Base-by-base conservation (phyloP, 1,140 invertebrate genomes). In the Cephus cinctus region DNA sequence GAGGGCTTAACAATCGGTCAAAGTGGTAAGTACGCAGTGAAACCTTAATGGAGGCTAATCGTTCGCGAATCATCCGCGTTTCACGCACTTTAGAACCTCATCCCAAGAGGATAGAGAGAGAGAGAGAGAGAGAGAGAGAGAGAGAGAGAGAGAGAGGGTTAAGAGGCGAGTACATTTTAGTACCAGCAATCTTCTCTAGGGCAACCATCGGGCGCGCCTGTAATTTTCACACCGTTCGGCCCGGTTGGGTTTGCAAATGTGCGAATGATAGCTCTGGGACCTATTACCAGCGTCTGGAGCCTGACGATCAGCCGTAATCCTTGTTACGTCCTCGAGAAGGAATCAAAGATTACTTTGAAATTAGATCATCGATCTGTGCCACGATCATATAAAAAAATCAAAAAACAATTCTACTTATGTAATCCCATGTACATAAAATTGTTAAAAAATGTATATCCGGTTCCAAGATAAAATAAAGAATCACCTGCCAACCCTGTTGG, bases 201-300 rank as follows among this genome's bases (percentile, higher is more conserved):
- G 44, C 38, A 43, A 43, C 51, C 38, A 43, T 47, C 47, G 51
- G 53, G 53, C 47, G 54, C 35, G 21, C 50, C 64, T 61, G 59
- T 67, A 73, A 75, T 75, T 73, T 73, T 73, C 69, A 73, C 72
- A 63, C 69, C 66, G 66, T 73, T 68, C 61, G 54, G n/a, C n/a
- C 49, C 58, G 67, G 54, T 69, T 61, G 59, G 57, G 56, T 53
- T 66, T 64, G 69, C 61, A 70, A 72, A 73, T 66, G 63, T 69
- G 65, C 59, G 63, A 65, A 69, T 66, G 62, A 69, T 69, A 69
- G 67, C 52, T 55, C 15, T 1, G 14, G 11, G 14, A 41, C 18
- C 22, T 5, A 41, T 41, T 43, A 44, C n/a, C 20, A 32, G 56
- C 43, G 25, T 20, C 39, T 27, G 30, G n/a, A n/a, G n/a, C n/a